A percentile compares a stretch with the other conserved stretches of the same genome.
These are phyloP conservation scores for Rhagophthalmus giganteus DNA, from an alignment of 2,888 invertebrate genomes.

Conservation along the genomic window DNA sequence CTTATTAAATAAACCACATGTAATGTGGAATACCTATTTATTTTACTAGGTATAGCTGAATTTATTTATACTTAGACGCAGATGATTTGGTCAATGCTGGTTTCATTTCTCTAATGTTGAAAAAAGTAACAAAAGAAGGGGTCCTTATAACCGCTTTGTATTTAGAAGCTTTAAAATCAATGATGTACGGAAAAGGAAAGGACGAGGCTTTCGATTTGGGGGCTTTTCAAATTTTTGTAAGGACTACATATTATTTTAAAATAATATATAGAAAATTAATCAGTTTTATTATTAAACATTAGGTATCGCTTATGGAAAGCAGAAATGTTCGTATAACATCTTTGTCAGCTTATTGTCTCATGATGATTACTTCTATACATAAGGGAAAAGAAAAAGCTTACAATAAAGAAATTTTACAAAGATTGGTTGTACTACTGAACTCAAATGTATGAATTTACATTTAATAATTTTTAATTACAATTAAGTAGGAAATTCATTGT, in stretches of 20 bases:
- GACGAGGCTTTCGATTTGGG: constrained; percentile 48
- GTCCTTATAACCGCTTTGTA: constrained; percentile 48
- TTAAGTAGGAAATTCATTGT: no score
- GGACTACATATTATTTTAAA: constrained; percentile 9
- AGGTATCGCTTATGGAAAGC: constrained; percentile 43
- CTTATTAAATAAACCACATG: no score
- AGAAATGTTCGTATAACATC: constrained; percentile 42
- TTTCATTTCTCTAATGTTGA: constrained; percentile 48
- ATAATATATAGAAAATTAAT: neutral
- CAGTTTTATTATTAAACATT: constrained; percentile 12
- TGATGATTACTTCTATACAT: constrained; percentile 46
- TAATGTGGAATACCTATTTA: no score
- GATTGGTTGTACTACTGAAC: no score
- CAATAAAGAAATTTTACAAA: constrained; percentile 45
- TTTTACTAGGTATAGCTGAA: no score
- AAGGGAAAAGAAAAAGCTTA: constrained; percentile 50
- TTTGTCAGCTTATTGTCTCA: constrained; percentile 46
- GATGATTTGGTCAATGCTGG: constrained; percentile 50
- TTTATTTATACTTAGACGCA: no score
- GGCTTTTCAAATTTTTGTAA: constrained; percentile 49
- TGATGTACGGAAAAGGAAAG: constrained; percentile 52
- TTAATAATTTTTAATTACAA: no score
- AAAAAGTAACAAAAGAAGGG: constrained; percentile 43
- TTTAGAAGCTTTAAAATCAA: constrained; percentile 48
- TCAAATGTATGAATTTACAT: no score